phyloP scores from a whole-genome alignment of 2,113 vertebrate genomes.

The Barbus barbus region DNA sequence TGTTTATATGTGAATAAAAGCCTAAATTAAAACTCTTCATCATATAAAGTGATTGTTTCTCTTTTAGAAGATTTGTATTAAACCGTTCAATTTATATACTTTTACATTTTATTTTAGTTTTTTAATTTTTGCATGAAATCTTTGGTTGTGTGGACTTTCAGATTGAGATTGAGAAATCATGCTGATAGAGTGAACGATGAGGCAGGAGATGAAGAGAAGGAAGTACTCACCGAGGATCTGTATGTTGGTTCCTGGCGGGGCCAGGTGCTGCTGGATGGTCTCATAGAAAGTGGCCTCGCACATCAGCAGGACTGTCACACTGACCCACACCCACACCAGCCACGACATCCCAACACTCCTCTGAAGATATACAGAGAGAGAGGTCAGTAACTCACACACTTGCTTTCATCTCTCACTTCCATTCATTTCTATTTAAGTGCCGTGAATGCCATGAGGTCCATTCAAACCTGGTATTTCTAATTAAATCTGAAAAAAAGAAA shows the following conservation, averaged over 20 bases:
- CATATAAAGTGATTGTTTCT: neutral
- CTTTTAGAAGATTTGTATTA: too few relatives aligned
- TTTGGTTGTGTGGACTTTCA: too few relatives aligned
- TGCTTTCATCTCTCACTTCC: neutral
- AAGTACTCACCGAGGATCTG: constrained; percentile 55
- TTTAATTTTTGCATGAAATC: neutral
- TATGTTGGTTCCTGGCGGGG: constrained; percentile 56
- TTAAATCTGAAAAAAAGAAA: neutral
- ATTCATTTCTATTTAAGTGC: neutral
- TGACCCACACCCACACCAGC: constrained; percentile 56
- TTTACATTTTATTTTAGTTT: too few relatives aligned
- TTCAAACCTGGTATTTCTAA: neutral
- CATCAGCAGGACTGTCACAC: constrained; percentile 51
- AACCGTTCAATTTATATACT: too few relatives aligned
- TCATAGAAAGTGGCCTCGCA: constrained; percentile 55
- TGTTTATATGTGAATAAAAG: too few relatives aligned
- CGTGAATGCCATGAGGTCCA: neutral
- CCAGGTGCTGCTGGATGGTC: constrained; percentile 56
- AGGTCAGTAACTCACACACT: neutral
- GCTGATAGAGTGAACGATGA: neutral
- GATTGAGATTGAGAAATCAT: neutral
- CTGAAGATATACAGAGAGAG: constrained; percentile 43
- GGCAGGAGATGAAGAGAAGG: constrained; percentile 17
- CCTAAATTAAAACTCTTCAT: neutral
- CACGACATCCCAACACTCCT: constrained; percentile 58